These are phyloP conservation scores for Colinus virginianus DNA, from an alignment of 2,113 vertebrate species.

Conservation along the genomic window DNA sequence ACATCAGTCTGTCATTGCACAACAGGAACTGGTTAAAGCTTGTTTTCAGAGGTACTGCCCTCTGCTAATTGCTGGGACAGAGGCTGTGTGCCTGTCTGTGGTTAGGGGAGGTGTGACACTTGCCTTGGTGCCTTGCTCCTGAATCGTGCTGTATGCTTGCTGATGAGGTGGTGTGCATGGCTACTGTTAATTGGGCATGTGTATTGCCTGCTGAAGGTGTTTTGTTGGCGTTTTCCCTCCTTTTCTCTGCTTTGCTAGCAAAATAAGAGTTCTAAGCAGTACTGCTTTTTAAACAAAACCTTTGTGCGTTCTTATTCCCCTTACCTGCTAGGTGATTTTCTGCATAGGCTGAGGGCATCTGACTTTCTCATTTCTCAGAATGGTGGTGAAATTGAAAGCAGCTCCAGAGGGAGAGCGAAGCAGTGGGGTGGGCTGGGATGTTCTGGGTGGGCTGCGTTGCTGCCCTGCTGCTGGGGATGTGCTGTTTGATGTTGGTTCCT, in stretches of 20 bases:
- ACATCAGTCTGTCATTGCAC: not conserved
- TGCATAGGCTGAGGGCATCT: not conserved
- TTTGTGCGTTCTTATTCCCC: not conserved
- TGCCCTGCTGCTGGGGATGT: not conserved
- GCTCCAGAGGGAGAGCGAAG: not conserved
- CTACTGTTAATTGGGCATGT: accelerated
- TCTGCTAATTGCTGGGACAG: not conserved
- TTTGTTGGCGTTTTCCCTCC: not conserved
- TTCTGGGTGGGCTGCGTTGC: not conserved
- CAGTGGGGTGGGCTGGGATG: not conserved
- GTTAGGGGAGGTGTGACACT: not conserved
- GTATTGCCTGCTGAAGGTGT: not conserved
- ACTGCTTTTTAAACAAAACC: not conserved
- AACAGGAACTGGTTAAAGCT: not conserved
- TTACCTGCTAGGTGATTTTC: not conserved
- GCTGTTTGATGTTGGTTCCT: slow-evolving; percentile 12
- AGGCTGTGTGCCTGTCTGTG: accelerated
- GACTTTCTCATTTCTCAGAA: not conserved
- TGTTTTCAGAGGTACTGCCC: not conserved
- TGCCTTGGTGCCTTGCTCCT: accelerated
- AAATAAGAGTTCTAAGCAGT: not conserved
- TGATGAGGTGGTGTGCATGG: accelerated
- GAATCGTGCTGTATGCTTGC: accelerated
- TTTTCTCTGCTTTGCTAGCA: not conserved
- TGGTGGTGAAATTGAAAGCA: not conserved